Base-by-base conservation (phyloP, 2,113 vertebrate species). In the Chaetodon auriga region DNA sequence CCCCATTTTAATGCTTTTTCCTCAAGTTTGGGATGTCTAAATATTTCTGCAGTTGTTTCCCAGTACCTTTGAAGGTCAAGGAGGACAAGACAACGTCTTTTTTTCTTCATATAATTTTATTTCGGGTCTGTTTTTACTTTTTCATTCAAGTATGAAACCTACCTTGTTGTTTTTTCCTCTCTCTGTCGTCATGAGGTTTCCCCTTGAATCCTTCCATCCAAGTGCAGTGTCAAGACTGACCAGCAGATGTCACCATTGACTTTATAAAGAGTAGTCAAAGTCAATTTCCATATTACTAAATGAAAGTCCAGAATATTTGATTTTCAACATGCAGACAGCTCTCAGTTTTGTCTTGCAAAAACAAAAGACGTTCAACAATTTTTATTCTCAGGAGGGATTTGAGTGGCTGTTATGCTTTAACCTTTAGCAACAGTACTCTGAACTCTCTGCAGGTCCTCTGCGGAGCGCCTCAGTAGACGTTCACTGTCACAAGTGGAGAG, bases 391-490 rank as follows among this genome's bases (percentile, higher is more conserved):
- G 64, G 35, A 75, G 68, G 3, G 30, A 30, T 30, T 30, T 30
- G 30, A 30, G 30, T 0, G 41, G 1, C 0, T 77, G 19, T 35
- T 55, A 30, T 6, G 21, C 10, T 43, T 38, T 14, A 58, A 46
- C 30, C 15, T 55, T 46, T 35, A 15, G 30, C 21, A 66, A 0
- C 48, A 25, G 9, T 30, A 5, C 23, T 66, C 30, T 64, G 15
- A 15, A 63, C 8, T 15, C 7, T 83, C 16, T 74, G 8, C 74
- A 95, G 94, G 93, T 53, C 88, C 89, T 82, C 68, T 92, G 57
- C 82, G 83, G 21, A 92, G 91, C 8, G 68, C 80, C 16, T 86
- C 84, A 5, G 21, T 84, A 46, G 91, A 94, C 11, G 13, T 91
- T 65, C 65, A 57, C 38, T 41, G 58, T 68, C 75, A 43, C 6